Percentiles rank a stretch among this genome's conserved stretches.
These are phyloP conservation scores for Pyxicephalus adspersus DNA, from an alignment of 2,113 vertebrate species.

Conservation along the genomic window DNA sequence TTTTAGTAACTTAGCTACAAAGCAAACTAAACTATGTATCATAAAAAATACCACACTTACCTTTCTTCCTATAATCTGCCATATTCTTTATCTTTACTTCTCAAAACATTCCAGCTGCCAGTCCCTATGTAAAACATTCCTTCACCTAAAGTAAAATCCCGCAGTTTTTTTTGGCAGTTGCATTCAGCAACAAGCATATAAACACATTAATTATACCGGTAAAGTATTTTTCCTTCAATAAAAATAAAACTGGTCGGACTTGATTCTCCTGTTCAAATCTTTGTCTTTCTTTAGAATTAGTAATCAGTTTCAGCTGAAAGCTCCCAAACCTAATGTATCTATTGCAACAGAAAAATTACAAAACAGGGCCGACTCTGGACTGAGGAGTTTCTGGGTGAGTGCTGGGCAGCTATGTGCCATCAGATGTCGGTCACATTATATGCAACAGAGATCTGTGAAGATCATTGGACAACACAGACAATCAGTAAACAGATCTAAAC, in stretches of 20 bases:
- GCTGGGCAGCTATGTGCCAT: too few relatives aligned
- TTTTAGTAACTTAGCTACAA: not conserved
- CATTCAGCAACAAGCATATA: constrained; percentile 40
- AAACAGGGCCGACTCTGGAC: not conserved
- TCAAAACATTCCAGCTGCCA: not conserved
- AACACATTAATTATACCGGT: constrained; percentile 50
- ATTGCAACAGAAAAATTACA: constrained; percentile 44
- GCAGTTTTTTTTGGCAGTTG: constrained; percentile 21
- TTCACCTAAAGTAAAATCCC: not conserved
- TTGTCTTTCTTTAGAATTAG: constrained; percentile 53
- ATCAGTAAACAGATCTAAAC: too few relatives aligned
- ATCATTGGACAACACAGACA: too few relatives aligned
- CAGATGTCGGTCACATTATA: too few relatives aligned
- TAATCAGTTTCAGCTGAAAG: constrained; percentile 52
- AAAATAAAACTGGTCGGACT: constrained; percentile 51
- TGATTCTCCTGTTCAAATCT: constrained; percentile 49
- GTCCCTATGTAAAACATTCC: not conserved
- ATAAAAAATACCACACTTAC: not conserved
- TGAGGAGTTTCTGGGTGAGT: not conserved
- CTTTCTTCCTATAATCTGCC: not conserved
- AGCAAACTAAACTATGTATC: not conserved
- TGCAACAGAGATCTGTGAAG: too few relatives aligned
- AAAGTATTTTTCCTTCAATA: constrained; percentile 49
- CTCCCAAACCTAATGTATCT: constrained; percentile 28
- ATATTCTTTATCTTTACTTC: not conserved